phyloP scores from a whole-genome alignment of 2,797 vertebrate genomes.

The Clarias pachynema region DNA sequence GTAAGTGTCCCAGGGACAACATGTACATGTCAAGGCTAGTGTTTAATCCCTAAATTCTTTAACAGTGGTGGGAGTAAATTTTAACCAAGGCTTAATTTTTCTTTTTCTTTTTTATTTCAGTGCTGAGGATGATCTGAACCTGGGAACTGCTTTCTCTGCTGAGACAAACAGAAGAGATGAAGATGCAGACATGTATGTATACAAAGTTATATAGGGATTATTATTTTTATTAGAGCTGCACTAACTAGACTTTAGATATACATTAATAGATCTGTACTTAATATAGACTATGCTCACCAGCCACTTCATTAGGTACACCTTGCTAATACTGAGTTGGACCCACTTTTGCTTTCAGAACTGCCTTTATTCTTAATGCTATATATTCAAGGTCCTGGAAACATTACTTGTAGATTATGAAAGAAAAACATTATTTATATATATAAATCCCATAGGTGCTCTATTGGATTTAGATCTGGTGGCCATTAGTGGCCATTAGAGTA shows the following conservation, averaged over 20 bases:
- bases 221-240: too few relatives aligned
- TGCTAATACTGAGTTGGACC: too few relatives aligned
- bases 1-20: slow-evolving; percentile 69
- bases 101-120: slow-evolving; percentile 67
- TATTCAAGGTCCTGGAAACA: too few relatives aligned
- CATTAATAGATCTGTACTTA: not conserved
- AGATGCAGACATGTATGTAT: slow-evolving; percentile 94
- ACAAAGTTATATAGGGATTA: not conserved
- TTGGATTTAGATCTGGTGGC: too few relatives aligned
- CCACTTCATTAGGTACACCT: too few relatives aligned
- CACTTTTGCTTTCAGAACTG: too few relatives aligned
- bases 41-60: not conserved
- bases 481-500: too few relatives aligned
- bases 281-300: not conserved
- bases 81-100: not conserved
- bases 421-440: too few relatives aligned
- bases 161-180: slow-evolving; percentile 97
- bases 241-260: not conserved
- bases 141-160: slow-evolving; percentile 96
- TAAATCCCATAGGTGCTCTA: too few relatives aligned
- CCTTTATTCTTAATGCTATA: too few relatives aligned
- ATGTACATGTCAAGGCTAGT: not conserved
- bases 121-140: slow-evolving; percentile 91
- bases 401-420: too few relatives aligned
- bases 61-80: slow-evolving; percentile 9